Evolutionary conservation across 37 sponge, comb jelly and placozoan species (phyloP).

Genomic region (Chondrilla cf. caribensis): DNA sequence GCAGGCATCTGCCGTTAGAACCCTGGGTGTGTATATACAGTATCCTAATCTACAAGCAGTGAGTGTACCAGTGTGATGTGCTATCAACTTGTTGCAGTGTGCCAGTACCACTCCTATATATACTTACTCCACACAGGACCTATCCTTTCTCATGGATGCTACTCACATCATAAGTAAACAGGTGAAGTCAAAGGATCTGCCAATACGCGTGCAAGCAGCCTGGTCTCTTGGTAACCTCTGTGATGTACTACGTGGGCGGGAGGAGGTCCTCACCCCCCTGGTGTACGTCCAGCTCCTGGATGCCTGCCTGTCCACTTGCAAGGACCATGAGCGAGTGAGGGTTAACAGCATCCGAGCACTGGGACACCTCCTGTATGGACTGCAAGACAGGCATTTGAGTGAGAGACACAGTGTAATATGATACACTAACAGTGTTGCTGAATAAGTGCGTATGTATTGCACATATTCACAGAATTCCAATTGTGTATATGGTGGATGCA

Average conservation of each 20-base stretch:
- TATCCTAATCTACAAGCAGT: not conserved
- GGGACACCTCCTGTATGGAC: not conserved
- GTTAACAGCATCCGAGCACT: not conserved
- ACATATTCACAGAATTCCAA: not conserved
- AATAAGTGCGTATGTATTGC: not conserved
- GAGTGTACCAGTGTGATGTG: not conserved
- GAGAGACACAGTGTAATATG: not conserved
- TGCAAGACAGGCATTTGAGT: not conserved
- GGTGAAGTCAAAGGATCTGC: not conserved
- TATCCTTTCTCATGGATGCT: not conserved
- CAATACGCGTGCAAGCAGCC: not conserved
- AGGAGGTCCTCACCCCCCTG: constrained; percentile 1
- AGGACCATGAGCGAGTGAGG: constrained; percentile 11
- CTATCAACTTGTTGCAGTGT: too few species aligned
- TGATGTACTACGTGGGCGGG: not conserved
- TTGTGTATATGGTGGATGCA: not conserved
- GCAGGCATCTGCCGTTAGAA: constrained; percentile 7
- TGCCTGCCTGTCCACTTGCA: not conserved
- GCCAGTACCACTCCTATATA: not conserved
- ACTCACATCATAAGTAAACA: not conserved
- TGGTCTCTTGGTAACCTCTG: constrained; percentile 22
- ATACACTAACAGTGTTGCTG: not conserved
- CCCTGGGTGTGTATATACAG: not conserved
- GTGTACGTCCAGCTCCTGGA: not conserved
- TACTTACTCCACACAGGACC: not conserved